Base-by-base conservation (phyloP, 2,888 invertebrate species). In the Ennomos quercinarius region DNA sequence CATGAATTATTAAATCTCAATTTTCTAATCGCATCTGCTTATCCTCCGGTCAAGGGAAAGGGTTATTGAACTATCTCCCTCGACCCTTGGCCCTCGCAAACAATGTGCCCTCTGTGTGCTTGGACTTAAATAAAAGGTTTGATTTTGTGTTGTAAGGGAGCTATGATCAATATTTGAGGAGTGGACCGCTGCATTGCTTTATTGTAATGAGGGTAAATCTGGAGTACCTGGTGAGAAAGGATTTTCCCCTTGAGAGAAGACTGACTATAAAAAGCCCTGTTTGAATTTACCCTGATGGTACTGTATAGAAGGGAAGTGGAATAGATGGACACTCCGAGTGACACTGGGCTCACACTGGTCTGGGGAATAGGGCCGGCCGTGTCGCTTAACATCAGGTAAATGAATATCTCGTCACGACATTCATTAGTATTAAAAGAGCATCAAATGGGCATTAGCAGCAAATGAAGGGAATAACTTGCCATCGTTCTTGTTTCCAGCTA, bases 91-190 rank as follows among this genome's bases (percentile, higher is more conserved):
- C 57, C 64, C 70, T 78, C 72, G 73, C 83, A 86, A 87, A 85
- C 83, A 84, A 79, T 77, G 78, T 68, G 77, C 86, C 87, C 87
- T 81, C 81, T 87, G 88, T 87, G 80, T 86, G 83, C 83, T 66
- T 72, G 84, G 86, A 85, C 85, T 91, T 91, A 92, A 91, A 92
- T 92, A 93, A 92, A 92, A 92, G 91, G 91, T 91, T 92, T 92
- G 93, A 92, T 92, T 93, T 92, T 86, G 84, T 90, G 91, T 91
- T 91, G 88, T 88, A 89, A 87, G 86, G 89, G 86, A 80, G 77
- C 81, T 76, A 81, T 74, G 76, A 77, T 81, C 87, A 91, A 91
- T 92, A 91, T 93, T 93, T 90, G 85, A 76, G 53, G 77, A 86
- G 77, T 70, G 82, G 79, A 80, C 86, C 85, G 77, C 84, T 88